Conservation (phyloP, 2,888 invertebrate species). For the Cistogaster globosa region DNA sequence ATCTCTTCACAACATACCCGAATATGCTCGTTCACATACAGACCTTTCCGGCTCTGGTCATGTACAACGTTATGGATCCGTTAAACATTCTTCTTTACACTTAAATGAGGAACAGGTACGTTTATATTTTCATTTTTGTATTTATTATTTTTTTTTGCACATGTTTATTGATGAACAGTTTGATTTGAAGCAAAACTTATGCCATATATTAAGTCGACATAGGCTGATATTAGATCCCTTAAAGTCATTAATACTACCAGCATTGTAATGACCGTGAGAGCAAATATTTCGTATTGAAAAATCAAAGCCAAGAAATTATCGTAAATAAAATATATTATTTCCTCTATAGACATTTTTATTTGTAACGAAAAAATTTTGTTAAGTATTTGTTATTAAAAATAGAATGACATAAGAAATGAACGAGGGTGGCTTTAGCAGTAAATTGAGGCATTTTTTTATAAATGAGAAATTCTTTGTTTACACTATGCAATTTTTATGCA, state of each 20-base stretch:
- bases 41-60: slow-evolving; percentile 83
- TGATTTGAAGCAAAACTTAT: background rate
- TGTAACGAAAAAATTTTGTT: slow-evolving; percentile 33
- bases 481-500: no score
- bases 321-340: slow-evolving; percentile 14
- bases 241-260: background rate
- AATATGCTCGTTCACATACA: slow-evolving; percentile 84
- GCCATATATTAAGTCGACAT: background rate
- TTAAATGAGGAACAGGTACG: slow-evolving; percentile 77
- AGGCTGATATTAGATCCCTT: slow-evolving; percentile 22
- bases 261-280: background rate
- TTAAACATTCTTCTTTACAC: slow-evolving; percentile 77
- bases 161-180: background rate
- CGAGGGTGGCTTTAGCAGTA: background rate
- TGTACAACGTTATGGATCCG: slow-evolving; percentile 82
- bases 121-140: background rate
- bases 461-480: background rate
- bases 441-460: background rate
- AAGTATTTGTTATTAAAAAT: background rate
- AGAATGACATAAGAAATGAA: background rate
- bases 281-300: slow-evolving; percentile 20
- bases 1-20: slow-evolving; percentile 84
- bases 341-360: slow-evolving; percentile 24
- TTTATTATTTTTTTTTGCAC: no score
- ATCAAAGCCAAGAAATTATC: slow-evolving; percentile 14